These are phyloP conservation scores for Branchipolynoe longqiensis DNA, from an alignment of 2,888 invertebrate species.

Conservation along the genomic window DNA sequence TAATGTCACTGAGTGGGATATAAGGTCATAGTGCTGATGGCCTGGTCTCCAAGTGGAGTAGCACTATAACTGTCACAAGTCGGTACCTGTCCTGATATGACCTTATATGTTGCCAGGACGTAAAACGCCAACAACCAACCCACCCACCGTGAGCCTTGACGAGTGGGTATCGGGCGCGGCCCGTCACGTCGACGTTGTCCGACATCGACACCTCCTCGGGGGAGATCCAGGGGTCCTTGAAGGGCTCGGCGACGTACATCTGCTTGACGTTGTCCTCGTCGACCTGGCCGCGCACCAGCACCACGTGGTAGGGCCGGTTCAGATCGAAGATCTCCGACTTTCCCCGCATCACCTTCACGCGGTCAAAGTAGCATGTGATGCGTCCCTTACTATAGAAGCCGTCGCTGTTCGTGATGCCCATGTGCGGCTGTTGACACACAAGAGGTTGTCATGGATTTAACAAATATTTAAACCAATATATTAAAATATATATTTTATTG, in stretches of 20 bases:
- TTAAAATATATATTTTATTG: too few species aligned
- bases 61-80: too few species aligned
- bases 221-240: conserved; percentile 69
- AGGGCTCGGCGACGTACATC: conserved; percentile 66
- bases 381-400: conserved; percentile 62
- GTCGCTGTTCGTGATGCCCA: conserved; percentile 55
- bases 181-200: conserved; percentile 65
- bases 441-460: too few species aligned
- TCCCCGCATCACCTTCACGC: conserved; percentile 53
- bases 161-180: conserved; percentile 76
- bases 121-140: too few species aligned
- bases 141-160: conserved; percentile 80
- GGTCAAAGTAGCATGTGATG: conserved; percentile 63
- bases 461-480: too few species aligned
- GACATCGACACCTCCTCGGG: conserved; percentile 68
- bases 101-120: too few species aligned
- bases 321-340: conserved; percentile 38
- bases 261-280: conserved; percentile 21
- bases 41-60: too few species aligned
- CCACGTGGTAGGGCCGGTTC: conserved; percentile 30
- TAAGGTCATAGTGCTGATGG: too few species aligned
- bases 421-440: background rate
- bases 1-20: too few species aligned
- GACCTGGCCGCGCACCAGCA: conserved; percentile 35
- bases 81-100: too few species aligned